Evolutionary conservation across 2,113 vertebrate genomes (phyloP).

Genomic region (Puntigrus tetrazona): DNA sequence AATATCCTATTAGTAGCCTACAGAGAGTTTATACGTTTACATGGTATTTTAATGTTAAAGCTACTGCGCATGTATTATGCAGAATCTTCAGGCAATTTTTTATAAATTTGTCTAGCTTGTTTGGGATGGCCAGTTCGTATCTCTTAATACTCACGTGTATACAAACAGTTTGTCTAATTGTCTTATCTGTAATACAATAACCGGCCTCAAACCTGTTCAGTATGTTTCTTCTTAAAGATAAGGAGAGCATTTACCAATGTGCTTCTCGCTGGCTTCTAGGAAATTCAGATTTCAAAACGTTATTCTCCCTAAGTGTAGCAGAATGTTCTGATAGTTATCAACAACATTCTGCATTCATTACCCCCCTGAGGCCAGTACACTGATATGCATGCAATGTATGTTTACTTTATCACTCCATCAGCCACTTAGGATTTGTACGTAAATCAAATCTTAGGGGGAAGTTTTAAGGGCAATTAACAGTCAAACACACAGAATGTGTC

Average conservation of each 20-base stretch:
- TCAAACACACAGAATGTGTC: slow-evolving; percentile 37
- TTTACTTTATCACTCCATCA: slow-evolving; percentile 43
- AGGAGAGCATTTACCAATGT: background rate
- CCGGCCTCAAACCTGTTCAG: background rate
- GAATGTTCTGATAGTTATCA: slow-evolving; percentile 65
- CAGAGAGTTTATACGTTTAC: background rate
- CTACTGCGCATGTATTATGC: background rate
- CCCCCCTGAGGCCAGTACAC: slow-evolving; percentile 25
- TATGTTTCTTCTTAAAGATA: background rate
- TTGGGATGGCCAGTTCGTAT: background rate
- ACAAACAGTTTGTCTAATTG: background rate
- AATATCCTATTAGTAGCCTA: background rate
- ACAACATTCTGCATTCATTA: slow-evolving; percentile 37
- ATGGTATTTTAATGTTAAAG: background rate
- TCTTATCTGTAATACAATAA: background rate
- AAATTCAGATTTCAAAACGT: slow-evolving; percentile 37
- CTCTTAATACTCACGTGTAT: background rate
- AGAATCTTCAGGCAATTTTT: background rate
- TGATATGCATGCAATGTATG: slow-evolving; percentile 58
- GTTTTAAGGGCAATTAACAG: slow-evolving; percentile 45
- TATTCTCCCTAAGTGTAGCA: slow-evolving; percentile 27
- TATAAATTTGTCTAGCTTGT: background rate
- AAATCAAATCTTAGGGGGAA: background rate
- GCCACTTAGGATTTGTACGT: slow-evolving; percentile 13
- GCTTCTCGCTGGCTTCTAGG: background rate